Evolutionary conservation across 1,140 invertebrate genomes (phyloP).

Genomic region (Solenopsis fugax): DNA sequence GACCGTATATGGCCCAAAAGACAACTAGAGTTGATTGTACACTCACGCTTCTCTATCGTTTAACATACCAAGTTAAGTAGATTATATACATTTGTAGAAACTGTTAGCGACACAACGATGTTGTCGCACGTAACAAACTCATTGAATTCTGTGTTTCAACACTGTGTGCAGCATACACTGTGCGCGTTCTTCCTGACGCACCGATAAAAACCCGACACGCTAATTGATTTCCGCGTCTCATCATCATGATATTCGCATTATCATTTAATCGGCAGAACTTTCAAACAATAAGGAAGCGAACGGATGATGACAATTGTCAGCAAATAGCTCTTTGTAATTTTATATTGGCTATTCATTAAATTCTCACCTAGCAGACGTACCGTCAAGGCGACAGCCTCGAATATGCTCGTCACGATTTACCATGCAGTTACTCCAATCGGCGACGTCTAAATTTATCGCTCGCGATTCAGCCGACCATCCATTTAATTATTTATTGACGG

Average conservation of each 20-base stretch:
- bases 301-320: conserved; percentile 19
- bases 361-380: conserved; percentile 41
- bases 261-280: conserved; percentile 42
- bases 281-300: neutral
- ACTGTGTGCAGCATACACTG: neutral
- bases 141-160: conserved; percentile 31
- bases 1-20: neutral
- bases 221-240: conserved; percentile 62
- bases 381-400: conserved; percentile 21
- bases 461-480: conserved; percentile 19
- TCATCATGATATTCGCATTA: conserved; percentile 15
- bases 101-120: conserved; percentile 31
- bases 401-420: conserved; percentile 15
- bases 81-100: neutral
- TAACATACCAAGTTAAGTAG: conserved; percentile 26
- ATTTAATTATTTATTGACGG: conserved; percentile 71
- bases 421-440: neutral
- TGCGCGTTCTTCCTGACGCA: neutral
- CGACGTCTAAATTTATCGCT: conserved; percentile 54
- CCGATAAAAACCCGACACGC: conserved; percentile 22
- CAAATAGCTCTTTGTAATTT: conserved; percentile 28
- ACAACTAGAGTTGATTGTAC: neutral
- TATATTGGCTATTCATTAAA: conserved; percentile 53
- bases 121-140: conserved; percentile 27
- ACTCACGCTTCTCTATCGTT: conserved; percentile 2